Evolutionary conservation across 2,888 invertebrate genomes (phyloP), one percentile per base, ranked within the genome.

Genomic region (Dryobota labecula): DNA sequence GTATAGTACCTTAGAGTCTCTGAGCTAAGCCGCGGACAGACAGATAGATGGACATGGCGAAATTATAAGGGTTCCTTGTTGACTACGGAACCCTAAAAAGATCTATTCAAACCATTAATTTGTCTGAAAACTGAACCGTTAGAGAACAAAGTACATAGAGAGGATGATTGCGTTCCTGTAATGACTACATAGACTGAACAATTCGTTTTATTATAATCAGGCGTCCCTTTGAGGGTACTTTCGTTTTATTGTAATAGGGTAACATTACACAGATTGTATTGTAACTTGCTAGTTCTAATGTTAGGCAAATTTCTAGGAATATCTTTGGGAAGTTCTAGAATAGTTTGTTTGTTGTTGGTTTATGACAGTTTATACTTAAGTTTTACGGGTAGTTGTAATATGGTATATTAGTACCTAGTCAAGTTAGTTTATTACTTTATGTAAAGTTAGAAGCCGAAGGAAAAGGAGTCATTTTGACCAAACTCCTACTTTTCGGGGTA

Each of bases 141-240:
- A 66, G 49, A 53, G 51, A 65, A 49, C 62, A 66, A 70, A 70
- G 67, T 70, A 66, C 58, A 54, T 64, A 53, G 49, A 33, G 57
- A 67, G 66, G 58, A 77, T 81, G 76, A 83, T 84, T 81, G 85
- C 70, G 63, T 67, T 72, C 36, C 63, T 60, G 70, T 85, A 81
- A 86, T 83, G 76, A 78, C 70, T 66, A 45, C 71, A 74, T 75
- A 62, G 83, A 73, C 54, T 9, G 54, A 57, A 72, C 80, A 73
- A 83, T 85, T 83, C 64, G 68, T 80, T 86, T 85, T 85, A 82
- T 83, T 86, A 78, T 86, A 83, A 82, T 85, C 79, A 76, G 61
- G 33, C 71, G 60, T 70, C 75, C 85, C 76, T 81, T 62, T 24
- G 70, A 68, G 83, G 45, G 74, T 58, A 41, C 67, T 85, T 74